Evolutionary conservation across 1,140 invertebrate species (phyloP), one percentile per base, ranked within the genome.

Genomic region (Lepeophtheirus salmonis): DNA sequence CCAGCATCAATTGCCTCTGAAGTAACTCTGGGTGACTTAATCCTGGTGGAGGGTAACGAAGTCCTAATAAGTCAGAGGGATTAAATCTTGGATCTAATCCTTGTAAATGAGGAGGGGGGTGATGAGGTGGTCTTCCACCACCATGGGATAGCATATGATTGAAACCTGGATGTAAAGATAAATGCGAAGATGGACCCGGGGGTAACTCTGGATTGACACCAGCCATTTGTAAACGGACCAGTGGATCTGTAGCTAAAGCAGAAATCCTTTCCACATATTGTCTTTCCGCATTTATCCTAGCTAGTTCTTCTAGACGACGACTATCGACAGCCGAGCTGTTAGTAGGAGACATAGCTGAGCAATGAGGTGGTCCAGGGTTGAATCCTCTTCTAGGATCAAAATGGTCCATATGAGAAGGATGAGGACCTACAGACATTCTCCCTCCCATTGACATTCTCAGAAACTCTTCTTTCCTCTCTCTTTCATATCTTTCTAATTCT

Each of bases 161-260:
- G 3, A 17, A 14, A 13, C 55, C 55, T 16, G 20, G 23, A 20
- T 54, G 52, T 16, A 20, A 23, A 1, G 52, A 20, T 16, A 16
- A 20, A 20, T 21, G 23, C 1, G 52, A 24, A n/a, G 30, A 10
- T 6, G n/a, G 30, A 10, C 6, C 6, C 17, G 20, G 17, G 13
- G 55, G 24, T 23, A 30, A 16, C 14, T 16, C 56, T 21, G 24
- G 65, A 52, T 20, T 65, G 53, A 50, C 49, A 20, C 57, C 57
- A 18, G 57, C 57, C 50, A 61, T 52, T 53, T 61, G 59, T 17
- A 61, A 25, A 2, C 59, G 49, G 14, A 61, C 50, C 50, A 61
- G 18, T 1, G 59, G 59, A 30, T 61, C 59, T 18, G 57, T 59
- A 10, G 57, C 57, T 14, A 61, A 22, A 12, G 59, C 49, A 23